Evolutionary conservation across 2,888 invertebrate species (phyloP), one percentile per base, ranked within the genome.

Genomic region (Altica lythri): DNA sequence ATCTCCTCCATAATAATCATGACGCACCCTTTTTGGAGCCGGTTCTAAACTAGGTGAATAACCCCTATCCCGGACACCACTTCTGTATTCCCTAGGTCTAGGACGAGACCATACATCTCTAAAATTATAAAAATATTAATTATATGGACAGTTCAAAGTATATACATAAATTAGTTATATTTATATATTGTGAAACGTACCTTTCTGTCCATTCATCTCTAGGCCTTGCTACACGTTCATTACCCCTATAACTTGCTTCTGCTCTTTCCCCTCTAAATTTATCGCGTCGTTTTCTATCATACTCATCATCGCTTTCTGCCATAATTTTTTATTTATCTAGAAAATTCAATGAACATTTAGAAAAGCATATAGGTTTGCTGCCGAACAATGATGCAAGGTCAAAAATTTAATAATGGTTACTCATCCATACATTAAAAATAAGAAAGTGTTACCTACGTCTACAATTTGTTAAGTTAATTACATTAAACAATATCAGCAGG

Each of bases 271-370:
- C 92, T 48, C 96, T 86, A 72, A 98, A 98, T 75, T 98, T 98
- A 73, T 98, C 98, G 40, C 97, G 84, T 29, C 94, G 82, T 72
- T 95, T 92, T 55, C 96, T 86, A 75, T 97, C 96, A 74, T 94
- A 96, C 75, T 99, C 98, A 77, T 99, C 98, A 77, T 98, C 98
- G 72, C 95, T 96, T 76, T 98, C 98, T 60, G 84, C 95, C 96
- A 96, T 51, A n/a, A n/a, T n/a, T n/a, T n/a, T n/a, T n/a, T n/a
- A n/a, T n/a, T n/a, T n/a, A n/a, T n/a, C n/a, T n/a, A n/a, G n/a
- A n/a, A n/a, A n/a, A n/a, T n/a, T n/a, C n/a, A n/a, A n/a, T n/a
- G n/a, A n/a, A n/a, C n/a, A n/a, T n/a, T n/a, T n/a, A n/a, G n/a
- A n/a, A n/a, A n/a, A n/a, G n/a, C n/a, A n/a, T n/a, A n/a, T n/a